phyloP scores from a whole-genome alignment of 2,797 vertebrate species.

The Enteromius unitaeniatus region DNA sequence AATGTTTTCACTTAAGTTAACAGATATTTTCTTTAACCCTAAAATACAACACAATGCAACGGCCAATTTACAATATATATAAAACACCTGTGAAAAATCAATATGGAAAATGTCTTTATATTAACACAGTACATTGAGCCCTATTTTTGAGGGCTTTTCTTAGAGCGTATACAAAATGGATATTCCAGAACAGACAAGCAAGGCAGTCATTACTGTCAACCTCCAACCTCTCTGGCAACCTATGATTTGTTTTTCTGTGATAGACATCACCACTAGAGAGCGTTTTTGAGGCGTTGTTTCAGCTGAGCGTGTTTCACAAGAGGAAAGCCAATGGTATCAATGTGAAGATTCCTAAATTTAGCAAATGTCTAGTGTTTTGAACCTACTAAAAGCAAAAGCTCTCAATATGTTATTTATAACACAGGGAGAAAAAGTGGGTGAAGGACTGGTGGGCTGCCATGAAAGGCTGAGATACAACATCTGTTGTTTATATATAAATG shows the following conservation, averaged over 20 bases:
- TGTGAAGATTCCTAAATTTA: constrained; percentile 44
- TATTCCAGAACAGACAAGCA: constrained; percentile 2
- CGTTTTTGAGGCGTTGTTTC: constrained; percentile 3
- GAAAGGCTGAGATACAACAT: constrained; percentile 64
- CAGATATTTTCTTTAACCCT: background rate
- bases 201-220: constrained; percentile 23
- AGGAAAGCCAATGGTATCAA: background rate
- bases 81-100: background rate
- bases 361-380: constrained; percentile 65
- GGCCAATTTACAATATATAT: background rate
- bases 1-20: background rate
- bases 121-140: background rate
- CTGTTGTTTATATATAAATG: constrained; percentile 70
- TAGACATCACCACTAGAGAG: constrained; percentile 21
- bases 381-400: constrained; percentile 62
- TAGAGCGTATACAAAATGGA: background rate
- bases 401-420: constrained; percentile 64
- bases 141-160: background rate
- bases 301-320: constrained; percentile 12
- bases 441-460: background rate
- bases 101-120: background rate
- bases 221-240: constrained; percentile 23
- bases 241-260: constrained; percentile 20
- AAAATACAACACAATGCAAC: background rate
- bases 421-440: constrained; percentile 11